Evolutionary conservation across 23 tunicate species (phyloP), one percentile per base, ranked within the genome.

Genomic region (Styela clava): DNA sequence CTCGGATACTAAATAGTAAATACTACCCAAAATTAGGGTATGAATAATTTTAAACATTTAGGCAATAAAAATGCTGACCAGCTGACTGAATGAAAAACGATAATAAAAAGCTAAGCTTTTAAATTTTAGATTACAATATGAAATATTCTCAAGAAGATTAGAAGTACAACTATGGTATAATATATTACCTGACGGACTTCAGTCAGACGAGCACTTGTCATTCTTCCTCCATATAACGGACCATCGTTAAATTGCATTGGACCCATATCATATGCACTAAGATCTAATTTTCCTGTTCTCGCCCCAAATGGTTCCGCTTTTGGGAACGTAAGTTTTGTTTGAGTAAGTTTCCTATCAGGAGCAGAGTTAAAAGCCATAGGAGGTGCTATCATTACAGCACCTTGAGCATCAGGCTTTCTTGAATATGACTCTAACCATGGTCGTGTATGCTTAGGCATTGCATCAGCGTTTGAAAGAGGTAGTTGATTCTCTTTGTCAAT

Each of bases 201-300:
- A 21, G 44, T 64, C 21, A 83, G 31, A 52, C 84, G 63, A 3
- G 78, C 82, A 32, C 36, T 83, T 35, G 94, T 88, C 87, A 88
- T 83, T 69, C 94, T 69, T 1, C 87, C 94, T 5, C 94, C 94
- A 83, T 82, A 88, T 44, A 73, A 78, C 29, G 87, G 69, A 26
- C 70, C 80, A 35, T 33, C 44, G 65, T 52, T 36, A 27, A 65
- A 24, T 16, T 65, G 29, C 70, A 67, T 67, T 24, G 71, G 71
- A 27, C 71, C 71, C 71, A 67, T 67, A 26, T 65, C 30, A 61
- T 79, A 30, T 68, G 31, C 27, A 12, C 63, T 78, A 28, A 30
- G 27, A 52, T 68, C 62, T 2, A 37, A 70, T 23, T 61, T 64
- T 2, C 63, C 63, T 0, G 61, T 2, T 52, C 74, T 64, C 25